Percentiles rank a stretch among this genome's conserved stretches.
Conservation (phyloP, 2,113 vertebrate species). For the Tichodroma muraria region DNA sequence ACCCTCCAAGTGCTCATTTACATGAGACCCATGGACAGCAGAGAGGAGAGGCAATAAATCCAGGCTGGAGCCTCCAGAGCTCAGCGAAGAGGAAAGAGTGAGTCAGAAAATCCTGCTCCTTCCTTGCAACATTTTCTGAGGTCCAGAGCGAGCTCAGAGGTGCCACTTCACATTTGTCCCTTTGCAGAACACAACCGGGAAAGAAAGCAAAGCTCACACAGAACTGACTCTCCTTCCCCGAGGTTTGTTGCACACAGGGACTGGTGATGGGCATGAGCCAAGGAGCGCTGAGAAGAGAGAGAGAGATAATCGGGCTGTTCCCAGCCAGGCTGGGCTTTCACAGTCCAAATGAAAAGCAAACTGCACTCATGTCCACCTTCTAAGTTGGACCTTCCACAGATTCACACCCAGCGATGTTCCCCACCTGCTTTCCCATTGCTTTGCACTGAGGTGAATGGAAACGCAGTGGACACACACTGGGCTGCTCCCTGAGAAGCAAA, state of each 20-base stretch:
- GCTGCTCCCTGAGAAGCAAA: neutral
- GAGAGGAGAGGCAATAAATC: neutral
- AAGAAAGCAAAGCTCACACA: neutral
- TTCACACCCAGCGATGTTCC: neutral
- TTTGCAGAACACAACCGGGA: neutral
- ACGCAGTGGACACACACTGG: neutral
- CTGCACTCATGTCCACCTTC: neutral
- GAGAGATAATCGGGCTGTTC: neutral
- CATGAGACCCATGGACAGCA: neutral
- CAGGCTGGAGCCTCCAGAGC: neutral
- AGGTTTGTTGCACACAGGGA: neutral
- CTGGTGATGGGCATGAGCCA: neutral
- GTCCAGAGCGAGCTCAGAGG: neutral
- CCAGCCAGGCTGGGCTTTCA: neutral
- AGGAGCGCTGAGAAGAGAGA: neutral
- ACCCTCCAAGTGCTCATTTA: neutral
- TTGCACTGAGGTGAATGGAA: neutral
- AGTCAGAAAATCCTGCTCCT: neutral
- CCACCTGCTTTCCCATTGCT: neutral
- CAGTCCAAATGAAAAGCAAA: neutral
- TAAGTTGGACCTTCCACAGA: neutral
- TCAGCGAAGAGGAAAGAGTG: neutral
- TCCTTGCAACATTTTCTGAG: neutral
- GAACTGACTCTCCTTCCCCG: neutral
- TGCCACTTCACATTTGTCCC: neutral